Evolutionary conservation across 2,797 vertebrate species (phyloP).

Genomic region (Falco naumanni): DNA sequence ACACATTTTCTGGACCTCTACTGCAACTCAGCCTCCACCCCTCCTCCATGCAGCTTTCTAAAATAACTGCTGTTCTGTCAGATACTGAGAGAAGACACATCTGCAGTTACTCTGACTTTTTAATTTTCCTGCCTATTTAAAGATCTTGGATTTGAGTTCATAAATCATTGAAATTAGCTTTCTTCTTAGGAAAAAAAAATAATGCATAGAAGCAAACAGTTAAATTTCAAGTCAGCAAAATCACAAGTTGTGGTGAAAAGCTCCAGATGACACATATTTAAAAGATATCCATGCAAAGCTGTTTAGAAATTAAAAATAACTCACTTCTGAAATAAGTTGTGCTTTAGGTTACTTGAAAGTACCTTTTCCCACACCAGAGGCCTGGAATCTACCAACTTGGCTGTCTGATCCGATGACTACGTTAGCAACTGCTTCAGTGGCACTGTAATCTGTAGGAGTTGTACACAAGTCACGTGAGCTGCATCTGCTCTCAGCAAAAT

Average conservation of each 20-base stretch:
- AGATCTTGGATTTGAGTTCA: neutral
- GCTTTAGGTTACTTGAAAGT: neutral
- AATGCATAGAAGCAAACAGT: constrained; percentile 3
- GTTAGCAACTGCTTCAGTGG: neutral
- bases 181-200: neutral
- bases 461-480: fast-evolving
- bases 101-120: constrained; percentile 36
- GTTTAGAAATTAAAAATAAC: constrained; percentile 22
- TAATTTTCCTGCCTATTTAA: constrained; percentile 50
- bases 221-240: constrained; percentile 33
- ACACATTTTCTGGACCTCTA: constrained; percentile 27
- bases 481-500: neutral
- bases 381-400: neutral
- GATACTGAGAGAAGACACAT: constrained; percentile 22
- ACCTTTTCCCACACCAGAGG: neutral
- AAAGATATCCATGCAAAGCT: neutral
- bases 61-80: constrained; percentile 37
- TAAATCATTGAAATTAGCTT: constrained; percentile 30
- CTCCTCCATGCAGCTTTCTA: constrained; percentile 42
- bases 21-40: constrained; percentile 7
- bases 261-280: neutral
- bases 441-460: fast-evolving
- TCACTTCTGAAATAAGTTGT: neutral
- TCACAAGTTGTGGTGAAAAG: neutral
- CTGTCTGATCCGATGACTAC: neutral